These are phyloP conservation scores for Cotesia vestalis DNA, from an alignment of 1,140 invertebrate genomes.

Conservation along the genomic window DNA sequence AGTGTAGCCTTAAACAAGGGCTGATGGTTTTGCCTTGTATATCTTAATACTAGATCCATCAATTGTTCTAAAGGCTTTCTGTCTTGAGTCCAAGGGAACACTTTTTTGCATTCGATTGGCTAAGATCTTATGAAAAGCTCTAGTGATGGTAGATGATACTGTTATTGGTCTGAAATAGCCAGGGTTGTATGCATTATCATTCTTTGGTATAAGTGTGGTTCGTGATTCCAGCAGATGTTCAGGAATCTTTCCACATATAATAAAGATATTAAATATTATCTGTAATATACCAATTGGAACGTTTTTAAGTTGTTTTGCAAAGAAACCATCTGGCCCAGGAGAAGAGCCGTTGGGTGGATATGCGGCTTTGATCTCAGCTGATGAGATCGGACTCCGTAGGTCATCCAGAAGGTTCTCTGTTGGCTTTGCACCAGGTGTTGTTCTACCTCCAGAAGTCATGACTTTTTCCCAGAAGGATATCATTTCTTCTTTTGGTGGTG, in stretches of 20 bases:
- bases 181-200: constrained; percentile 39
- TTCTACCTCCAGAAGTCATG: background rate
- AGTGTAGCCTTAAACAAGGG: too few species aligned
- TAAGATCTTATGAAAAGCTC: too few species aligned
- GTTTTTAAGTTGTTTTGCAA: background rate
- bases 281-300: constrained; percentile 5
- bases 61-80: too few species aligned
- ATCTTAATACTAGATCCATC: too few species aligned
- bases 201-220: constrained; percentile 48
- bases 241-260: constrained; percentile 17
- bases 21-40: too few species aligned
- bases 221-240: constrained; percentile 7
- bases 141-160: constrained; percentile 49
- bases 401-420: background rate
- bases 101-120: too few species aligned
- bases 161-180: constrained; percentile 57
- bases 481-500: constrained; percentile 3
- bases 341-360: background rate
- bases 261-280: constrained; percentile 30
- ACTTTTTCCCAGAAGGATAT: constrained; percentile 22
- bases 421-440: background rate
- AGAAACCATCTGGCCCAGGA: constrained; percentile 35
- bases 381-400: background rate
- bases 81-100: too few species aligned
- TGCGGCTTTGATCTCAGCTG: background rate